Evolutionary conservation across 2,797 vertebrate species (phyloP), one percentile per base, ranked within the genome.

Genomic region (Manis javanica): DNA sequence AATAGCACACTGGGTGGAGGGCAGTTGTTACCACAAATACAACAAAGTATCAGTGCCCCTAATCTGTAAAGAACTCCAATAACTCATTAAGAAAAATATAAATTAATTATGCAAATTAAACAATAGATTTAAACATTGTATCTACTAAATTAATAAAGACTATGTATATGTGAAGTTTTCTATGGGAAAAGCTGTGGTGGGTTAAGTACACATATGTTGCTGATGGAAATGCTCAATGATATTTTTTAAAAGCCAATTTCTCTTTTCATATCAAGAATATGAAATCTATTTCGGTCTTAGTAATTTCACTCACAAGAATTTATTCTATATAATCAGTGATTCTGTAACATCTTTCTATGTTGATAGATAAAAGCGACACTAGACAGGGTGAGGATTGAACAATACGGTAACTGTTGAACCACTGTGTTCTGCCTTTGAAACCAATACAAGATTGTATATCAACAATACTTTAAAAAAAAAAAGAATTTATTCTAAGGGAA

Each of bases 281-380:
- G 87, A 66, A 69, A 29, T 34, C 34, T 3, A 31, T 75, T 16
- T 83, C 49, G 21, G 49, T 53, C 83, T 79, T 46, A 61, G 29
- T 84, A 51, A 69, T n/a, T 90, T 23, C 29, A 72, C 37, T 87
- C n/a, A 26, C 31, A 87, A 83, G 12, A 90, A 53, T 87, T 95
- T 93, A 74, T 90, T 23, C 11, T 84, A 69, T 46, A 46, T 46
- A 46, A 46, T 39, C 37, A 39, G 37, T 39, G 37, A 39, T 39
- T 39, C 37, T 39, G 37, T 39, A 39, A 39, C 37, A 39, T 39
- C 37, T 39, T 39, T 39, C 37, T 39, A 39, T 39, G 37, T 39
- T 39, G 37, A 39, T 39, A 39, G 37, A 39, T 39, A 39, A 39
- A 39, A 39, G 37, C 37, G 3, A 39, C 37, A 39, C 37, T 39